phyloP scores from a whole-genome alignment of 1,140 invertebrate species.

The Lineus longissimus region DNA sequence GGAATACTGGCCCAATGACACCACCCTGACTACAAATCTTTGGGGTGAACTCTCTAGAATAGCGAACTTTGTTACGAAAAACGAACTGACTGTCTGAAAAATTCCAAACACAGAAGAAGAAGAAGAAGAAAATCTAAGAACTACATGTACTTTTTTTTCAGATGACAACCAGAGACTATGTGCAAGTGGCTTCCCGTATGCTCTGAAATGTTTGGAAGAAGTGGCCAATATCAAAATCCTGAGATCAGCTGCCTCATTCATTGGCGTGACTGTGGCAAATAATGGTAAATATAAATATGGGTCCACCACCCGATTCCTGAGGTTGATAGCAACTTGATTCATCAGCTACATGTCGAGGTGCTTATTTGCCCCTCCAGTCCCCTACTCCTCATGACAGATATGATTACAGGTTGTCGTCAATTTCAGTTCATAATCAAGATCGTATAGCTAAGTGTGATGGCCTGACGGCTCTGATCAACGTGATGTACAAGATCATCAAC shows the following conservation, averaged over 20 bases:
- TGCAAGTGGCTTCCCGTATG: not conserved
- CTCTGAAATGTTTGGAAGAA: not conserved
- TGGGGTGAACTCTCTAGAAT: no score
- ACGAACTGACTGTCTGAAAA: no score
- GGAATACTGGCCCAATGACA: no score
- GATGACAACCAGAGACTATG: not conserved
- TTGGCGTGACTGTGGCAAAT: not conserved
- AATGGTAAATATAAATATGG: not conserved
- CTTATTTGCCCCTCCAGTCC: no score
- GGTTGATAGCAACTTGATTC: no score
- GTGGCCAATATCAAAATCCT: not conserved
- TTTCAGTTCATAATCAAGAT: not conserved
- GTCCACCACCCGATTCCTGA: not conserved
- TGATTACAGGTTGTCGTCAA: no score
- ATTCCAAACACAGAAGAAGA: no score
- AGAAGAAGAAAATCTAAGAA: no score
- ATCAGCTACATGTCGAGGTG: no score
- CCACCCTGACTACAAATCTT: no score
- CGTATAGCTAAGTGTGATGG: not conserved
- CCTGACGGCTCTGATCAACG: not conserved
- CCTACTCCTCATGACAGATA: no score
- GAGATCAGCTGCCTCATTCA: not conserved
- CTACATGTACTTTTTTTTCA: not conserved
- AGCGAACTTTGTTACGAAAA: no score
- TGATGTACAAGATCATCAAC: not conserved